These are phyloP conservation scores for Ptychobarbus kaznakovi DNA, from an alignment of 2,797 vertebrate genomes.

Conservation along the genomic window DNA sequence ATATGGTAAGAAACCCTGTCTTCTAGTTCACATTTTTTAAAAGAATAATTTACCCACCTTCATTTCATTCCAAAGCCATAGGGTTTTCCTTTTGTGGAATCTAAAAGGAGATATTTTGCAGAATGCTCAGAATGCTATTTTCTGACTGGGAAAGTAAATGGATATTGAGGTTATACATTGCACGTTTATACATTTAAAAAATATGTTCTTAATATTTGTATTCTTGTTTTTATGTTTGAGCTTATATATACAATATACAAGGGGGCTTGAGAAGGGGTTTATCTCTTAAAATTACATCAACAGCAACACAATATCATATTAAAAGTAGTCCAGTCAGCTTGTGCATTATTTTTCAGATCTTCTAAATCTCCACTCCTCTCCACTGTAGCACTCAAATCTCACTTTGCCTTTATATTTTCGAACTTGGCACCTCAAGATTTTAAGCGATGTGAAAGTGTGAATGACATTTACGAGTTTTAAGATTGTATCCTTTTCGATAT, in stretches of 20 bases:
- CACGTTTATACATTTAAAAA: too few relatives aligned
- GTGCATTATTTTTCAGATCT: too few relatives aligned
- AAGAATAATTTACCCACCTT: not conserved
- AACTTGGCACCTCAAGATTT: not conserved
- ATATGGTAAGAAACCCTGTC: constrained; percentile 73
- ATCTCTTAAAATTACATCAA: not conserved
- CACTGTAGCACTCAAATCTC: not conserved
- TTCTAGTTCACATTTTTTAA: not conserved
- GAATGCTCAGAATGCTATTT: not conserved
- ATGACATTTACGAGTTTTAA: not conserved
- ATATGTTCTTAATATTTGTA: too few relatives aligned
- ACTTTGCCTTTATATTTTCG: not conserved
- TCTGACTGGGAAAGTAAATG: not conserved
- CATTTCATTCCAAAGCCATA: not conserved
- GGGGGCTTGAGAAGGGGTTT: too few relatives aligned
- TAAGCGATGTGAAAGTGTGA: not conserved
- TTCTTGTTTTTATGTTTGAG: too few relatives aligned
- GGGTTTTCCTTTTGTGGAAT: not conserved
- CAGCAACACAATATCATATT: not conserved
- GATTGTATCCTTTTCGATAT: not conserved
- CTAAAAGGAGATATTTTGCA: not conserved
- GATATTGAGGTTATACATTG: not conserved
- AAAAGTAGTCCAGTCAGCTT: not conserved
- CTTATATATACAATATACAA: too few relatives aligned
- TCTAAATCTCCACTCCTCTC: not conserved